Percentiles rank a stretch among this genome's conserved stretches.
Evolutionary conservation across 2,888 invertebrate genomes (phyloP).

Genomic region (Hirtodrosophila alboralis): DNA sequence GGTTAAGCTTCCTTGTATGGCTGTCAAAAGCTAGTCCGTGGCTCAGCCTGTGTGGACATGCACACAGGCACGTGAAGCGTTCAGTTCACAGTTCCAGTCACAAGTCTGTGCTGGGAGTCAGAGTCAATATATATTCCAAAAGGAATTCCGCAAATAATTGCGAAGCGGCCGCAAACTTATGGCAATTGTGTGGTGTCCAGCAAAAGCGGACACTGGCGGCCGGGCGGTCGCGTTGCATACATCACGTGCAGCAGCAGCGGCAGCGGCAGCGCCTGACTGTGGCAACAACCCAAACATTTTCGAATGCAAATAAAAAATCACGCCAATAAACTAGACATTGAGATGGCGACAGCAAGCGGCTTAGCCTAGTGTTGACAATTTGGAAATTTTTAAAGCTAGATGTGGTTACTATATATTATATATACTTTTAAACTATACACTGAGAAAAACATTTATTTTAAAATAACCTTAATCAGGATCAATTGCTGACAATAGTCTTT

Average conservation of each 20-base stretch:
- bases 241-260: conserved; percentile 68
- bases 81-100: conserved; percentile 24
- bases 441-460: too few species aligned
- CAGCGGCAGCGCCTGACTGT: conserved; percentile 13
- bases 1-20: conserved; percentile 74
- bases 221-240: conserved; percentile 61
- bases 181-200: conserved; percentile 68
- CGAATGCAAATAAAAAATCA: conserved; percentile 82
- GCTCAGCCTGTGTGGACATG: conserved; percentile 43
- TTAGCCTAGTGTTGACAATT: too few species aligned
- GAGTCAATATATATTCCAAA: conserved; percentile 81
- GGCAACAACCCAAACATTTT: conserved; percentile 55
- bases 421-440: too few species aligned
- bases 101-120: conserved; percentile 42
- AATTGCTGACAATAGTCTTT: too few species aligned
- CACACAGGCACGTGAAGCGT: conserved; percentile 26
- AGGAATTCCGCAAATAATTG: conserved; percentile 82
- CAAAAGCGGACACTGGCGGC: conserved; percentile 28
- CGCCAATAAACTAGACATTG: conserved; percentile 82
- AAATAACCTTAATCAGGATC: too few species aligned
- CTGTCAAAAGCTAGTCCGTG: conserved; percentile 66
- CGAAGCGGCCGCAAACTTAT: conserved; percentile 73
- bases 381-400: too few species aligned
- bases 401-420: too few species aligned
- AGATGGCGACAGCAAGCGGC: conserved; percentile 62